Evolutionary conservation across 2,888 invertebrate species (phyloP).

Genomic region (Pyrrhosoma nymphula): DNA sequence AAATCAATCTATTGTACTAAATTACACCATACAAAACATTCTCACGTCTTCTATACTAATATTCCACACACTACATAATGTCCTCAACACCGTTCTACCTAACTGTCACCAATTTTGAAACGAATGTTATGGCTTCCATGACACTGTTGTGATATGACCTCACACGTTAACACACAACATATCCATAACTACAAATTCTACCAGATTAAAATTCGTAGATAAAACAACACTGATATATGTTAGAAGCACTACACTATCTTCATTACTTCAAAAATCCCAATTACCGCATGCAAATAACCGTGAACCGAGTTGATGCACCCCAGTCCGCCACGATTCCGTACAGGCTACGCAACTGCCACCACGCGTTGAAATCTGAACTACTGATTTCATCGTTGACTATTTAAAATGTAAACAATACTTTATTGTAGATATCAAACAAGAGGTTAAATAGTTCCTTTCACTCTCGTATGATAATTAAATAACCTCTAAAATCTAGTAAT

Average conservation of each 20-base stretch:
- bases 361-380: conserved; percentile 47
- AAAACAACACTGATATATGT: conserved; percentile 14
- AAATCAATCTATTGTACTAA: conserved; percentile 45
- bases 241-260: background rate
- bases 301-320: conserved; percentile 13
- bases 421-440: background rate
- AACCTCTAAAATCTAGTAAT: background rate
- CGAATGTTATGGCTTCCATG: conserved; percentile 67
- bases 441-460: background rate
- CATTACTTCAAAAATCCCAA: conserved; percentile 13
- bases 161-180: conserved; percentile 49
- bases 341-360: conserved; percentile 50
- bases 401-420: conserved; percentile 61
- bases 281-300: conserved; percentile 22
- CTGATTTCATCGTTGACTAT: conserved; percentile 49
- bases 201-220: background rate
- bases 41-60: background rate
- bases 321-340: conserved; percentile 64
- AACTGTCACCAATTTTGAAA: conserved; percentile 67
- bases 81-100: conserved; percentile 40
- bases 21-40: conserved; percentile 53
- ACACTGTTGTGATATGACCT: conserved; percentile 64
- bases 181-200: background rate
- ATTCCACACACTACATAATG: conserved; percentile 37
- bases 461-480: background rate